Evolutionary conservation across 2,797 vertebrate genomes (phyloP).

Genomic region (Macropus fuliginosus): DNA sequence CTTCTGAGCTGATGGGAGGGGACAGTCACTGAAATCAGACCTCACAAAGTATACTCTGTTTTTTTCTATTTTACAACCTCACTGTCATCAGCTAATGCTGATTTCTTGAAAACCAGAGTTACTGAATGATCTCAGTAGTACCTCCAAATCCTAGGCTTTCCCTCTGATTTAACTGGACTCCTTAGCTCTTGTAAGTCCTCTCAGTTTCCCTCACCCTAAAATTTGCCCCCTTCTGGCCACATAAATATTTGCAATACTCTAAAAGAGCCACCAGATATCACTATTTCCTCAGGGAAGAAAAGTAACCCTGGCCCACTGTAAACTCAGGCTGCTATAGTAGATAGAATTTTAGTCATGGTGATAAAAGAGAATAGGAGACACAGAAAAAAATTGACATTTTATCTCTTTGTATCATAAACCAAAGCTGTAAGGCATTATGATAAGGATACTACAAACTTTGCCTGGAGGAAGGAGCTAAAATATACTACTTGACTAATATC

Average conservation of each 20-base stretch:
- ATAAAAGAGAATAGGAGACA: slow-evolving; percentile 1
- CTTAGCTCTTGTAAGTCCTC: background rate
- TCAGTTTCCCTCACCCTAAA: background rate
- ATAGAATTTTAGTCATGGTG: background rate
- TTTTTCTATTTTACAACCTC: background rate
- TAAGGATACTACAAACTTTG: background rate
- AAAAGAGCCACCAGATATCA: slow-evolving; percentile 76
- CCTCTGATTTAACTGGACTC: background rate
- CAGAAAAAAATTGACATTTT: slow-evolving; percentile 29
- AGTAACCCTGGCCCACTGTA: background rate
- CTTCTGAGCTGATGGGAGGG: background rate
- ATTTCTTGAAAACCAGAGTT: background rate
- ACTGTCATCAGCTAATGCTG: background rate
- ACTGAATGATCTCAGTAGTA: rapidly evolving
- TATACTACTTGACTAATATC: slow-evolving; percentile 32
- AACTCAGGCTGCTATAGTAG: background rate
- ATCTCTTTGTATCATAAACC: slow-evolving; percentile 23
- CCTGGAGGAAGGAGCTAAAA: background rate
- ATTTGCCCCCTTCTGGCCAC: background rate
- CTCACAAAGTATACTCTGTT: background rate
- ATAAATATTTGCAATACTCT: slow-evolving; percentile 2
- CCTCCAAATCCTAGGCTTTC: background rate
- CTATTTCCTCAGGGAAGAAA: slow-evolving; percentile 26
- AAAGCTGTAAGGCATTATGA: slow-evolving; percentile 38
- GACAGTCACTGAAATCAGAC: background rate